These are phyloP conservation scores for Deroplatys truncata DNA, from an alignment of 2,888 invertebrate genomes.

Conservation along the genomic window DNA sequence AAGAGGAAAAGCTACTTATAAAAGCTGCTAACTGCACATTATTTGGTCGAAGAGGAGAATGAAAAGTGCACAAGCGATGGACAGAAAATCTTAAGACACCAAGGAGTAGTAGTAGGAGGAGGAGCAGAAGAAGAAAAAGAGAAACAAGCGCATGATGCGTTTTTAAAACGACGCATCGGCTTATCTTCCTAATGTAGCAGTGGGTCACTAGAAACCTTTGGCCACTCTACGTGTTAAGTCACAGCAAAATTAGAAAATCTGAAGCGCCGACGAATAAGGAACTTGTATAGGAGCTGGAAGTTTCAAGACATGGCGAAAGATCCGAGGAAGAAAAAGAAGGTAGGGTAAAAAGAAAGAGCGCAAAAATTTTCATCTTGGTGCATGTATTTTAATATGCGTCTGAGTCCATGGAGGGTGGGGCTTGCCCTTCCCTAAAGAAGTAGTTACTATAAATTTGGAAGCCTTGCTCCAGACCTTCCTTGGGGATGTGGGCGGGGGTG, in stretches of 20 bases:
- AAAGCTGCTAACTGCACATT: too few species aligned
- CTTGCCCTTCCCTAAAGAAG: constrained; percentile 8
- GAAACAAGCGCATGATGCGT: too few species aligned
- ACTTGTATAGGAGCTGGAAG: neutral
- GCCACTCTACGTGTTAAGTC: neutral
- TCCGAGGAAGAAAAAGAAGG: constrained; percentile 5
- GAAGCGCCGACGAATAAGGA: neutral
- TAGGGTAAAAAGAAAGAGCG: constrained; percentile 9
- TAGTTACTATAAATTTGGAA: constrained; percentile 32
- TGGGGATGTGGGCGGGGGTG: neutral
- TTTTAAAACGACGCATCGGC: too few species aligned
- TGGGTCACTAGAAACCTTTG: neutral
- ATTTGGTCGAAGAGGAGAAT: too few species aligned
- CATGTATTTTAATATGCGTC: constrained; percentile 29
- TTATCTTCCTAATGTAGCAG: neutral
- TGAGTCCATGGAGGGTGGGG: neutral
- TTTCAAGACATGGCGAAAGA: neutral
- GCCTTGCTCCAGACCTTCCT: neutral
- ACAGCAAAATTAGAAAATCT: neutral
- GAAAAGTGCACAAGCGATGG: too few species aligned
- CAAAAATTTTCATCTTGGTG: constrained; percentile 26
- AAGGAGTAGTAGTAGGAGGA: too few species aligned
- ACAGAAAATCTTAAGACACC: too few species aligned
- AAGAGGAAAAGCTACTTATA: too few species aligned
- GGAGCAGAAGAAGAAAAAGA: too few species aligned